phyloP scores from a whole-genome alignment of 1,140 invertebrate species.

The Aphaenogaster ashmeadi region DNA sequence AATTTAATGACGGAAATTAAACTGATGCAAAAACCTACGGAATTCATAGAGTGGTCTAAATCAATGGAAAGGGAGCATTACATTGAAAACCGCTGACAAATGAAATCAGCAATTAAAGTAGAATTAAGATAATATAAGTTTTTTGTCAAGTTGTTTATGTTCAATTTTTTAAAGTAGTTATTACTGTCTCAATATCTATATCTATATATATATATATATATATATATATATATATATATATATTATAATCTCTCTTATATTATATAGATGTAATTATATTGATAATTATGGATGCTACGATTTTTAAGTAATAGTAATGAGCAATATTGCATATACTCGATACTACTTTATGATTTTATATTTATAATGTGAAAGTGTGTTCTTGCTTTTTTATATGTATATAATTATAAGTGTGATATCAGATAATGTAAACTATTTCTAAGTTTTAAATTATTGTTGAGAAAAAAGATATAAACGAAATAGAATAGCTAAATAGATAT shows the following conservation, averaged over 20 bases:
- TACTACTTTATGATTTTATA: constrained; percentile 1
- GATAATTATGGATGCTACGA: neutral
- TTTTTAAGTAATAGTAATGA: neutral
- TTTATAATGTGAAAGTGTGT: constrained; percentile 3
- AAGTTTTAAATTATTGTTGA: constrained; percentile 37
- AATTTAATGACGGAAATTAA: neutral
- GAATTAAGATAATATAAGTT: constrained; percentile 6
- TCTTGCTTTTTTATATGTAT: constrained; percentile 2
- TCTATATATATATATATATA: too few relatives aligned
- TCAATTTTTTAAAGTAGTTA: neutral
- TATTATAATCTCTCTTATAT: constrained; percentile 23
- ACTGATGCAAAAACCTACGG: neutral
- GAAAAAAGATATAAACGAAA: neutral
- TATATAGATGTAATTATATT: neutral
- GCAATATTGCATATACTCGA: neutral
- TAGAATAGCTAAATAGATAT: neutral
- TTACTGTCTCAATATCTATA: neutral
- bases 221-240: too few relatives aligned
- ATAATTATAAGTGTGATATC: neutral
- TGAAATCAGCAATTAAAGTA: neutral
- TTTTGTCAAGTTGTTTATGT: neutral
- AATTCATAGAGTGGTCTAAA: constrained; percentile 40
- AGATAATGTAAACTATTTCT: neutral
- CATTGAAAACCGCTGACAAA: constrained; percentile 39
- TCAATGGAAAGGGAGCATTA: constrained; percentile 10